A percentile compares a stretch with the other conserved stretches of the same genome.
Evolutionary conservation across 2,797 vertebrate genomes (phyloP).

Genomic region (Sylvia borin): DNA sequence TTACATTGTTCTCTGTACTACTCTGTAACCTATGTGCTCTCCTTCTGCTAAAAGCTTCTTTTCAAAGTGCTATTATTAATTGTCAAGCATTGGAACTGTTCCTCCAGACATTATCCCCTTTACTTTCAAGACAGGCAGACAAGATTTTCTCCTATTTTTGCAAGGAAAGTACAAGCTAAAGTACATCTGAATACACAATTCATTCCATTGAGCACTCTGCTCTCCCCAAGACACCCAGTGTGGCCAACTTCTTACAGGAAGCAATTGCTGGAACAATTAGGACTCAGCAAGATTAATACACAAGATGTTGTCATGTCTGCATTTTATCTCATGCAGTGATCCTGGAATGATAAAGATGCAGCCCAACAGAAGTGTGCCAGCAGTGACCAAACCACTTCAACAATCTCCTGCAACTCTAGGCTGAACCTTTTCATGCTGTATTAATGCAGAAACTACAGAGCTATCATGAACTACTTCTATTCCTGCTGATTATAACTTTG

Average conservation of each 20-base stretch:
- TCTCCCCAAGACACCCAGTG: background rate
- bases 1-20: background rate
- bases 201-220: background rate
- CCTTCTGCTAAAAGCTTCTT: slow-evolving; percentile 27
- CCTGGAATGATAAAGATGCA: background rate
- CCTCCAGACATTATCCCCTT: background rate
- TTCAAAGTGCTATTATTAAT: background rate
- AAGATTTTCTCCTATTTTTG: background rate
- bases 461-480: background rate
- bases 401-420: background rate
- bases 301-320: background rate
- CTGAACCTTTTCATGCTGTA: slow-evolving; percentile 21
- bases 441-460: background rate
- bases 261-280: background rate
- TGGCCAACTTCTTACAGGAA: background rate
- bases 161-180: background rate
- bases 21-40: background rate
- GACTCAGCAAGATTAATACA: background rate
- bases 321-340: background rate
- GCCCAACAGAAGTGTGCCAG: background rate
- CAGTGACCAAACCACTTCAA: background rate
- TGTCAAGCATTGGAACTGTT: background rate
- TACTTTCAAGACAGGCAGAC: background rate
- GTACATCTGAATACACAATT: background rate
- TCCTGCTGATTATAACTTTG: background rate